Evolutionary conservation across 2,113 vertebrate species (phyloP).

Genomic region (Heterochromis multidens): DNA sequence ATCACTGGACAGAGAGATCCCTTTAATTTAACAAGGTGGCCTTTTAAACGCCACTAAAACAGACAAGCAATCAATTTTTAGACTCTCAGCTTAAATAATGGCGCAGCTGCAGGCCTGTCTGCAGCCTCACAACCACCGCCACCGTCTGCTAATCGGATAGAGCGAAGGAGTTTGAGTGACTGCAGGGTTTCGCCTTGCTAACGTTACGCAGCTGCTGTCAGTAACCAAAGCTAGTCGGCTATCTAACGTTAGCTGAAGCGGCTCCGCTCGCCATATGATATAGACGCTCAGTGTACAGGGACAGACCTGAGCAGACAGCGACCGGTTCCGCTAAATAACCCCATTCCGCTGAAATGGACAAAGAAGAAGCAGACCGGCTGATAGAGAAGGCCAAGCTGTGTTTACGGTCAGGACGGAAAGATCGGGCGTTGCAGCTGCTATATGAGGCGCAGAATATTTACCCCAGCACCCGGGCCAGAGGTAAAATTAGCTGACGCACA

Average conservation of each 20-base stretch:
- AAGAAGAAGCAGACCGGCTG: constrained; percentile 75
- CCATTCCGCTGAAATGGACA: constrained; percentile 60
- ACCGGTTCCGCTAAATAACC: not conserved
- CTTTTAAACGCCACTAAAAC: not conserved
- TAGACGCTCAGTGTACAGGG: not conserved
- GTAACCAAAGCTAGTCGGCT: constrained; percentile 40
- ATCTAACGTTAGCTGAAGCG: constrained; percentile 5
- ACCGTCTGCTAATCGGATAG: not conserved
- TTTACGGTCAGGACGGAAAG: constrained; percentile 75
- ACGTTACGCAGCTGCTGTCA: constrained; percentile 46
- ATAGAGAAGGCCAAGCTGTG: constrained; percentile 80
- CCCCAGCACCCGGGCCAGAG: constrained; percentile 79
- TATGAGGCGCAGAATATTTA: constrained; percentile 76
- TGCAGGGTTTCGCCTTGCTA: constrained; percentile 4
- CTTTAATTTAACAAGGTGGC: not conserved
- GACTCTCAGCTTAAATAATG: not conserved
- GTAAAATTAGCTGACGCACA: constrained; percentile 69
- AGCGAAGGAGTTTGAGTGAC: constrained; percentile 16
- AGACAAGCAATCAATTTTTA: not conserved
- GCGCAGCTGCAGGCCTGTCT: not conserved
- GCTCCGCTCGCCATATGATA: constrained; percentile 21
- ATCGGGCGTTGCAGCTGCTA: constrained; percentile 75
- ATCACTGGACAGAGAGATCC: not conserved
- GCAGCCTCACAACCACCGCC: constrained; percentile 1
- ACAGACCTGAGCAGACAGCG: not conserved